Conservation (phyloP, 1,140 invertebrate genomes). For the Drosophila leontia region DNA sequence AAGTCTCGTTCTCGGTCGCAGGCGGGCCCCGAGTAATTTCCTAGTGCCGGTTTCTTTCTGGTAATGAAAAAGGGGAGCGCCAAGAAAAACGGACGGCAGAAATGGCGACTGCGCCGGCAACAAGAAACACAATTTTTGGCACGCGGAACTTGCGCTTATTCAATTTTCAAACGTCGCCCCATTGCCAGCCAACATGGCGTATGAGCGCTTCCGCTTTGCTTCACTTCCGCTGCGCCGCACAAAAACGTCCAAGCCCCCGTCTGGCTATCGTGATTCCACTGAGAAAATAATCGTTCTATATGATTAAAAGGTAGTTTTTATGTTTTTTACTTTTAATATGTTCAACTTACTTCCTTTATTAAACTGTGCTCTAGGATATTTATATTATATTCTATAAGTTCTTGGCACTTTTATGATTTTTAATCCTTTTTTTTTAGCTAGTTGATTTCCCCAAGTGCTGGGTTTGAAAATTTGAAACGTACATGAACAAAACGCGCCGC, state of each 20-base stretch:
- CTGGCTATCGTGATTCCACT: constrained; percentile 39
- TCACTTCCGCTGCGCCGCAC: constrained; percentile 60
- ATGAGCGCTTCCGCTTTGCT: constrained; percentile 78
- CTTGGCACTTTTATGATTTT: neutral
- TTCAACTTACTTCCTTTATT: too few relatives aligned
- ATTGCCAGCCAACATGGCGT: constrained; percentile 72
- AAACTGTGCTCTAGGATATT: too few relatives aligned
- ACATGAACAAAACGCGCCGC: constrained; percentile 76
- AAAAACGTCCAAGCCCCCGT: constrained; percentile 40
- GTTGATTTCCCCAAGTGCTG: constrained; percentile 19
- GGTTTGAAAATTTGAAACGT: constrained; percentile 57
- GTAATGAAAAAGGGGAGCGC: constrained; percentile 72
- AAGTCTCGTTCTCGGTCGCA: constrained; percentile 16
- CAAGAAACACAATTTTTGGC: constrained; percentile 71
- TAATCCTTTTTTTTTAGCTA: neutral
- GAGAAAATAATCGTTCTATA: constrained; percentile 5
- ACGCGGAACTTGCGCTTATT: constrained; percentile 81
- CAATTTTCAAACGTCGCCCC: constrained; percentile 70
- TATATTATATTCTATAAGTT: neutral
- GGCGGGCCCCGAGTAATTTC: constrained; percentile 64
- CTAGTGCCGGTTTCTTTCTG: constrained; percentile 69
- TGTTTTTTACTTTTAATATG: neutral
- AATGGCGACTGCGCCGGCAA: constrained; percentile 10
- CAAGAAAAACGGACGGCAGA: constrained; percentile 33
- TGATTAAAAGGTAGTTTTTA: neutral